phyloP scores from a whole-genome alignment of 2,888 invertebrate genomes.

The Anticlea derivata region DNA sequence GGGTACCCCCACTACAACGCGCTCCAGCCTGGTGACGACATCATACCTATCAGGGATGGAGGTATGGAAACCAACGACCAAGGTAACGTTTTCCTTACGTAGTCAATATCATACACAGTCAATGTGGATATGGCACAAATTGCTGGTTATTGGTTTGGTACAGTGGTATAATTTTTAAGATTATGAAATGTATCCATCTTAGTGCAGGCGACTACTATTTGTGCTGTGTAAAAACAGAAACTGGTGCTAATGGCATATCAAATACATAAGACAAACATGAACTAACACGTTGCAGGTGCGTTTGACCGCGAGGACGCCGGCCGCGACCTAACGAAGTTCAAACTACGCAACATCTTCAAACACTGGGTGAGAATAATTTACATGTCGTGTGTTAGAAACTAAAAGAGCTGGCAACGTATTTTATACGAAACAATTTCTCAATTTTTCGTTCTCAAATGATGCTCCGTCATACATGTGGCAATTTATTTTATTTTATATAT shows the following conservation, averaged over 20 bases:
- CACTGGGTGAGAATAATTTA: constrained; percentile 66
- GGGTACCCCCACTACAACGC: constrained; percentile 68
- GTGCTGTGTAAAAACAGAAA: no score
- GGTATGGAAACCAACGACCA: constrained; percentile 45
- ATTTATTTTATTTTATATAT: background rate
- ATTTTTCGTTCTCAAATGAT: no score
- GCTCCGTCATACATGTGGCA: no score
- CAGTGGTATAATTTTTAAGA: no score
- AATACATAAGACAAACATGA: constrained; percentile 10
- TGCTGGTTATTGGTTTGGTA: no score
- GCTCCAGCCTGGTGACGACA: constrained; percentile 69
- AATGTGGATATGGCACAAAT: no score
- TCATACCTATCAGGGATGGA: constrained; percentile 77
- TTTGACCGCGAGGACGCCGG: constrained; percentile 66
- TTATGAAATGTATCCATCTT: no score
- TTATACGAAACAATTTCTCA: no score
- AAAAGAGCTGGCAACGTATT: constrained; percentile 4
- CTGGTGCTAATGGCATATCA: no score
- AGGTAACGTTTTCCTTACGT: no score
- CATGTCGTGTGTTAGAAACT: constrained; percentile 1
- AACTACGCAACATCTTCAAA: constrained; percentile 74
- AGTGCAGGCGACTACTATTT: no score
- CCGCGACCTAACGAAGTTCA: constrained; percentile 67
- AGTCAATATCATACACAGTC: no score
- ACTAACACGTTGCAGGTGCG: constrained; percentile 48